Conservation (phyloP, 2,113 vertebrate genomes). For the Hirundichthys speculiger region DNA sequence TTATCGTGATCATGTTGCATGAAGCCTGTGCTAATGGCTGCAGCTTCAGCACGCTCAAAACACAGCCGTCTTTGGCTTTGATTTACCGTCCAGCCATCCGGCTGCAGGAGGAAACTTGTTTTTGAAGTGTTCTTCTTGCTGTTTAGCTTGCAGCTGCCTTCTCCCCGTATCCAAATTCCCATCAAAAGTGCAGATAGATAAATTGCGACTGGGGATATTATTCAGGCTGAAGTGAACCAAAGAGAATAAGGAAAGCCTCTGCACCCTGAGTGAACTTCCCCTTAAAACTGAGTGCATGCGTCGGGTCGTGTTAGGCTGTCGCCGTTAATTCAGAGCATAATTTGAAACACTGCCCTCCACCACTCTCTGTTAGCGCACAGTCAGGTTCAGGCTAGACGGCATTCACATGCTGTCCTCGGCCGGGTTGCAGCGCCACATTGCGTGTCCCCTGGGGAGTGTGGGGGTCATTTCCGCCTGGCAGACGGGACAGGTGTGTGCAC, state of each 20-base stretch:
- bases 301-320: conserved; percentile 14
- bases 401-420: conserved; percentile 44
- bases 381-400: conserved; percentile 24
- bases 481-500: conserved; percentile 65
- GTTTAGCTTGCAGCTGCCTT: conserved; percentile 15
- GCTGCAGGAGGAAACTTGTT: conserved; percentile 20
- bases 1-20: conserved; percentile 69
- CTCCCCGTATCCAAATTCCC: conserved; percentile 3
- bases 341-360: conserved; percentile 26
- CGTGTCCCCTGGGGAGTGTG: conserved; percentile 30
- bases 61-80: conserved; percentile 39
- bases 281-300: conserved; percentile 16
- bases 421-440: conserved; percentile 26
- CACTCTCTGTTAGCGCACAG: conserved; percentile 19
- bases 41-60: conserved; percentile 40
- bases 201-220: neutral
- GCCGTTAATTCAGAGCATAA: conserved; percentile 26
- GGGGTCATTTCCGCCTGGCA: conserved; percentile 60
- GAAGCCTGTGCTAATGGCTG: conserved; percentile 61
- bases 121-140: neutral
- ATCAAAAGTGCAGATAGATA: conserved; percentile 1
- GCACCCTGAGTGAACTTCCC: neutral
- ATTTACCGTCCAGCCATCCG: conserved; percentile 52
- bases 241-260: neutral
- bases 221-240: neutral